Evolutionary conservation across 1,140 invertebrate species (phyloP).

Genomic region (Propsilocerus akamusi): DNA sequence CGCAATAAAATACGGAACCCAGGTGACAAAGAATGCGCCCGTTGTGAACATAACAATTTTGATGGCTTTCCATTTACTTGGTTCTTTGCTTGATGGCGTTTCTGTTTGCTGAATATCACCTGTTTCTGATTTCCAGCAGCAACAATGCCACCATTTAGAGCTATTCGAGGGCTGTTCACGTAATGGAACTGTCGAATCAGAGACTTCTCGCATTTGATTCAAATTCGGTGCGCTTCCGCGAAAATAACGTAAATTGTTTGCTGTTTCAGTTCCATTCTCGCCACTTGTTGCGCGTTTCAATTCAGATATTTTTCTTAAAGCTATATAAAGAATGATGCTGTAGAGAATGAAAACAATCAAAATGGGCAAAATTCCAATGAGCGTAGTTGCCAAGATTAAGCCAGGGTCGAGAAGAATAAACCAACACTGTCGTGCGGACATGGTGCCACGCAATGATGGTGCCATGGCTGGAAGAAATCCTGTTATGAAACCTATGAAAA

Average conservation of each 20-base stretch:
- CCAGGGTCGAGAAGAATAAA: slow-evolving; percentile 28
- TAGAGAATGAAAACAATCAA: slow-evolving; percentile 29
- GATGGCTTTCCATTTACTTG: slow-evolving; percentile 32
- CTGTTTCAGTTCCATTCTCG: slow-evolving; percentile 5
- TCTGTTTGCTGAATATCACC: not conserved
- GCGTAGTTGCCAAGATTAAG: slow-evolving; percentile 28
- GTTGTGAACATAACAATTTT: slow-evolving; percentile 34
- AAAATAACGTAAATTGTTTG: slow-evolving; percentile 13
- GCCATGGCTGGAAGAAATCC: slow-evolving; percentile 30
- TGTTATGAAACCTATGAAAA: slow-evolving; percentile 27
- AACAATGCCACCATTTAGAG: not conserved
- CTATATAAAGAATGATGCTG: slow-evolving; percentile 29
- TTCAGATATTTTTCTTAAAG: slow-evolving; percentile 24
- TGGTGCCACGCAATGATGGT: slow-evolving; percentile 17
- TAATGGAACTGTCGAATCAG: slow-evolving; percentile 1
- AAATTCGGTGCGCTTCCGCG: slow-evolving; percentile 8
- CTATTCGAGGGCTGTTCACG: not conserved
- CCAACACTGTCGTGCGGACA: slow-evolving; percentile 26
- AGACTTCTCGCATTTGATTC: not conserved
- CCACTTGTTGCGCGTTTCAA: slow-evolving; percentile 5
- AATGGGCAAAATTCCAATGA: slow-evolving; percentile 30
- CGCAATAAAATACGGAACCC: slow-evolving; percentile 27
- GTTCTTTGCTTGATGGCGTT: slow-evolving; percentile 9
- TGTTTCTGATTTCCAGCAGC: not conserved
- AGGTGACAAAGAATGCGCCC: slow-evolving; percentile 29